These are phyloP conservation scores for Dendrolimus kikuchii DNA, from an alignment of 1,140 invertebrate genomes.

Conservation along the genomic window DNA sequence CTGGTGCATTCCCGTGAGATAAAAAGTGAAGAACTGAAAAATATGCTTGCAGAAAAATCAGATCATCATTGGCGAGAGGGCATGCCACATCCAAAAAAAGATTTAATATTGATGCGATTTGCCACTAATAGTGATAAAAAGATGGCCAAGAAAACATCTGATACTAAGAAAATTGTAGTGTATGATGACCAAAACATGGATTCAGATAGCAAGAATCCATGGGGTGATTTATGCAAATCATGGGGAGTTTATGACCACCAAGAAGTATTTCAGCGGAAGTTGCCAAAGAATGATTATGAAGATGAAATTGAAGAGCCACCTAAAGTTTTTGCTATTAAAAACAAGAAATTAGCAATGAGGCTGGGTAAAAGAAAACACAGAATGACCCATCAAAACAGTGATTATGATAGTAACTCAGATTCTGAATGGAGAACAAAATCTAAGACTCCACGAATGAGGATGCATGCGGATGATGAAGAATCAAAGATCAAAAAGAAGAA, in stretches of 20 bases:
- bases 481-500: conserved; percentile 71
- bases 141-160: conserved; percentile 64
- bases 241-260: conserved; percentile 79
- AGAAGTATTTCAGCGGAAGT: conserved; percentile 65
- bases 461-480: conserved; percentile 92
- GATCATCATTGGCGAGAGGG: conserved; percentile 82
- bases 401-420: conserved; percentile 62
- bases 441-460: conserved; percentile 83
- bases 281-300: conserved; percentile 33
- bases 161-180: conserved; percentile 75
- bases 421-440: conserved; percentile 74
- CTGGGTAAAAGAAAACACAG: conserved; percentile 49
- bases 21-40: conserved; percentile 50
- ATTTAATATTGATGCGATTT: conserved; percentile 82
- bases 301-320: conserved; percentile 24
- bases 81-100: conserved; percentile 76
- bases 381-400: conserved; percentile 29
- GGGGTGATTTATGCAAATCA: conserved; percentile 78
- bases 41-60: conserved; percentile 46
- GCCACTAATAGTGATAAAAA: conserved; percentile 73
- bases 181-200: conserved; percentile 53
- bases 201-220: conserved; percentile 76
- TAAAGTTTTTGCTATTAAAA: conserved; percentile 37
- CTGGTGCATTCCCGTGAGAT: conserved; percentile 64
- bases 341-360: conserved; percentile 52